Percentiles rank a stretch among this genome's conserved stretches.
phyloP scores from a whole-genome alignment of 2,888 invertebrate species.

The Anticlea derivata region DNA sequence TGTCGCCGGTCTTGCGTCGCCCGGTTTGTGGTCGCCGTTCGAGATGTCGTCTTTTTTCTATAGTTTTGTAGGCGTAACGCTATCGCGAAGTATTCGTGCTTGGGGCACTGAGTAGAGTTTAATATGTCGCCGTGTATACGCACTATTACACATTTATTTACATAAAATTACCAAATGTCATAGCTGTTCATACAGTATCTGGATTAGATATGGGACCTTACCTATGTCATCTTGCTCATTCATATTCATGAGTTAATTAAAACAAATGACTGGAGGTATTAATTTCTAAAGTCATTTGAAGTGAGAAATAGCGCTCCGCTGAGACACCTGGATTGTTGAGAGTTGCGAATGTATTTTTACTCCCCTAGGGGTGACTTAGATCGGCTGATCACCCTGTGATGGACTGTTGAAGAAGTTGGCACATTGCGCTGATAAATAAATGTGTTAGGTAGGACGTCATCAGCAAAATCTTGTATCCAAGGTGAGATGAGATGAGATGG shows the following conservation, averaged over 20 bases:
- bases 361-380: constrained; percentile 15
- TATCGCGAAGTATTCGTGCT: too few species aligned
- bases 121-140: too few species aligned
- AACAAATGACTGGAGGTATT: constrained; percentile 66
- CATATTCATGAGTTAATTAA: constrained; percentile 72
- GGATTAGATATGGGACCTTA: constrained; percentile 34
- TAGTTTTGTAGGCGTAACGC: too few species aligned
- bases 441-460: too few species aligned
- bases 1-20: too few species aligned
- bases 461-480: too few species aligned
- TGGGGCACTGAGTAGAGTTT: too few species aligned
- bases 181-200: not conserved
- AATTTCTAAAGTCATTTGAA: constrained; percentile 63
- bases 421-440: constrained; percentile 4
- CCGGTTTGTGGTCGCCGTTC: too few species aligned
- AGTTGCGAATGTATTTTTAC: constrained; percentile 34
- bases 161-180: not conserved
- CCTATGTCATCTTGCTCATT: constrained; percentile 58
- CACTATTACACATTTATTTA: too few species aligned
- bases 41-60: too few species aligned
- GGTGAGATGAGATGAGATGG: too few species aligned
- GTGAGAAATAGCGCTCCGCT: constrained; percentile 53
- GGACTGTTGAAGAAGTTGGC: constrained; percentile 7
- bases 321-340: constrained; percentile 38
- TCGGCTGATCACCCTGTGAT: constrained; percentile 15